Evolutionary conservation across 2,888 invertebrate genomes (phyloP), one percentile per base, ranked within the genome.

Genomic region (Spodoptera exigua): DNA sequence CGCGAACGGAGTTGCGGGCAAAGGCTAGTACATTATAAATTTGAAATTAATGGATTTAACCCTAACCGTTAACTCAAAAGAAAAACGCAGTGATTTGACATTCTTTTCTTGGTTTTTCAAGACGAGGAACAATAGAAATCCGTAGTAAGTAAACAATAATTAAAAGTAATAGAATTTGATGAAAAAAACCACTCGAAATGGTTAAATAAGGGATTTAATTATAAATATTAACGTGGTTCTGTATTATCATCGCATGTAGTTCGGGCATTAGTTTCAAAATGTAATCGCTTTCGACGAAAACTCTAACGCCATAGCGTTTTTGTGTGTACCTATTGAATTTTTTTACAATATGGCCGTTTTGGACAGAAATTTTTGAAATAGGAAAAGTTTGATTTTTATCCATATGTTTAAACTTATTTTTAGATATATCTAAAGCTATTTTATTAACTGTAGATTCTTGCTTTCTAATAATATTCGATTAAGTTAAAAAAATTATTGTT

Each of bases 211-310:
- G 58, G 70, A 63, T 59, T 66, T 67, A 64, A 45, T 52, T 43
- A 45, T 66, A 67, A 74, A 78, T 58, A 59, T 64, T 59, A 63
- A 69, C 66, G 66, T 76, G 72, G 63, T 53, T 44, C 53, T 63
- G 64, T 70, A 64, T 74, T 68, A 62, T 66, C 66, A 68, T 82
- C 37, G 82, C 82, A 81, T 81, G 82, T 58, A 54, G 46, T 18
- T 18, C 1, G 46, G 41, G 56, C 80, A 81, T 81, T 81, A 80
- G 71, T 73, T 27, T 64, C 21, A 51, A 67, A 71, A 65, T 66
- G 61, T 65, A 53, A 70, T 53, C 59, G 61, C 65, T 79, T 82
- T 81, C 80, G 75, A 61, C 66, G 80, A 71, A 81, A 77, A 60
- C 56, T 66, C 39, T 70, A 74, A 69, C 70, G 55, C 59, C 52